phyloP scores from a whole-genome alignment of 2,797 vertebrate species.

The Kryptopterus vitreolus region DNA sequence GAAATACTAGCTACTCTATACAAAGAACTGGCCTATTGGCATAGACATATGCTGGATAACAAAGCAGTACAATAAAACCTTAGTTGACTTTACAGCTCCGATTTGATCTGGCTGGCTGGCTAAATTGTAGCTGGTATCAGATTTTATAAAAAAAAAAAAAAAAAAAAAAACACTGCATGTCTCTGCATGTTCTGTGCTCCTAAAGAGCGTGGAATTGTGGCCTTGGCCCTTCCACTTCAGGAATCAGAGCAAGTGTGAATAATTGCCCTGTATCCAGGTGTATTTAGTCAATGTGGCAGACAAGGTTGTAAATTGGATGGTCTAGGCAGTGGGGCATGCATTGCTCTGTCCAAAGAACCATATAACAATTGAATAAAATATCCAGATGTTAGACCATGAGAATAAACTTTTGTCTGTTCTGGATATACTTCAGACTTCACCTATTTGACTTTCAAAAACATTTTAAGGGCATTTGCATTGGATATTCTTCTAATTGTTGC shows the following conservation, averaged over 20 bases:
- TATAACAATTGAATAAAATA: conserved; percentile 23
- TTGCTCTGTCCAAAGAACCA: conserved; percentile 34
- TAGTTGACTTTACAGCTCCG: conserved; percentile 59
- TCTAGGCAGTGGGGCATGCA: conserved; percentile 40
- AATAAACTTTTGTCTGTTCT: background rate
- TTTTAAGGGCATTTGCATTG: background rate
- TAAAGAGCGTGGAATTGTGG: conserved; percentile 45
- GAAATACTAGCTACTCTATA: conserved; percentile 36
- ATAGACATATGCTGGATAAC: conserved; percentile 31
- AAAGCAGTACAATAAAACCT: conserved; percentile 39
- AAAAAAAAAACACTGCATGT: conserved; percentile 50
- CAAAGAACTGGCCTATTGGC: conserved; percentile 23
- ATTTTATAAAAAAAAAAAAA: conserved; percentile 65
- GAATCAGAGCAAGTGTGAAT: conserved; percentile 64
- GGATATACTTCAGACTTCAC: background rate
- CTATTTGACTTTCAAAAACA: background rate
- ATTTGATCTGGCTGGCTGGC: conserved; percentile 53
- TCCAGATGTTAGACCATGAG: conserved; percentile 40
- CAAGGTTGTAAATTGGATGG: conserved; percentile 62
- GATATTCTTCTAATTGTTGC: background rate
- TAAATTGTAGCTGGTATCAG: conserved; percentile 60
- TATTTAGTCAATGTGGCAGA: conserved; percentile 65
- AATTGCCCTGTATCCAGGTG: conserved; percentile 70
- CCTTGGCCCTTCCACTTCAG: conserved; percentile 39
- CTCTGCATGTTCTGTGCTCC: conserved; percentile 54